Percentiles rank a stretch among this genome's conserved stretches.
phyloP scores from a whole-genome alignment of 2,888 invertebrate genomes.

The Oasisia sp. region DNA sequence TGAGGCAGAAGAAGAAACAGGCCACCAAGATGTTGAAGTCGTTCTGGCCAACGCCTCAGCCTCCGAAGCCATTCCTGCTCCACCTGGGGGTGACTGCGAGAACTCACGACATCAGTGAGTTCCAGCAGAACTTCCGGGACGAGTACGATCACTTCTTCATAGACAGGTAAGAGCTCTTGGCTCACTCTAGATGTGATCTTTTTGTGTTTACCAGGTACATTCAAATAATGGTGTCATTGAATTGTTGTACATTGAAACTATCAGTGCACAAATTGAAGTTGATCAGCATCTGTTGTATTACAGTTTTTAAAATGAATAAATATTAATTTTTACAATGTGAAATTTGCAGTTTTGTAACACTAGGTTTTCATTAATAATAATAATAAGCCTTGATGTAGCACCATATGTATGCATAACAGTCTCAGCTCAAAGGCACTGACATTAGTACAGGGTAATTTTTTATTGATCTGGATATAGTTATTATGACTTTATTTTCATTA shows the following conservation, averaged over 20 bases:
- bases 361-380: no score
- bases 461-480: no score
- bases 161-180: constrained; percentile 51
- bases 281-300: background rate
- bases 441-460: no score
- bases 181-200: background rate
- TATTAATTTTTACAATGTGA: background rate
- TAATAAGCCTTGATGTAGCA: no score
- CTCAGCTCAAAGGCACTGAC: no score
- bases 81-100: constrained; percentile 64
- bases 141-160: constrained; percentile 58
- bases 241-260: background rate
- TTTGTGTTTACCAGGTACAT: background rate
- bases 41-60: constrained; percentile 57
- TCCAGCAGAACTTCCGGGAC: constrained; percentile 61
- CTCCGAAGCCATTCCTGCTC: constrained; percentile 61
- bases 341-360: background rate
- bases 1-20: constrained; percentile 41
- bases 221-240: background rate
- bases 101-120: constrained; percentile 60
- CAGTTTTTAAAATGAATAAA: background rate
- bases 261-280: background rate
- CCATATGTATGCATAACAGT: no score
- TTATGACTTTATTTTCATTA: no score
- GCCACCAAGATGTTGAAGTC: constrained; percentile 45